phyloP scores from a whole-genome alignment of 2,888 invertebrate genomes.

The Cataglyphis rosenhaueri region DNA sequence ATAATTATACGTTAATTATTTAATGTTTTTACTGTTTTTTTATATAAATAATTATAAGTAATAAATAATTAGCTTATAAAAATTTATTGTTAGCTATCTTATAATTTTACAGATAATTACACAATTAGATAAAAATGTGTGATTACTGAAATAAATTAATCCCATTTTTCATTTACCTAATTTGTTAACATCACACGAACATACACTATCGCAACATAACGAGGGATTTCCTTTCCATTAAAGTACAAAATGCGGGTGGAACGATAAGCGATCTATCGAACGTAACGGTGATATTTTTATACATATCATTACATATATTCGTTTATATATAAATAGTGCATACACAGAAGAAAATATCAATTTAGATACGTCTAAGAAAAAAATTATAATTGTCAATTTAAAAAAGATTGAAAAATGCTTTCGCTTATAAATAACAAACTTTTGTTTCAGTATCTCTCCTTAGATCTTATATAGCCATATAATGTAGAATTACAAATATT shows the following conservation, averaged over 20 bases:
- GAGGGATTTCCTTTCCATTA: constrained; percentile 18
- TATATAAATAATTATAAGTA: background rate
- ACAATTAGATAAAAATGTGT: constrained; percentile 52
- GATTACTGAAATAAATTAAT: constrained; percentile 48
- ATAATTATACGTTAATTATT: background rate
- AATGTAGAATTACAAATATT: constrained; percentile 24
- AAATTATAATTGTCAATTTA: background rate
- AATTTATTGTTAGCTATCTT: background rate
- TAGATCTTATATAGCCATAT: background rate
- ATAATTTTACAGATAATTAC: constrained; percentile 29
- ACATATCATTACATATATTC: background rate
- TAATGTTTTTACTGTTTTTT: background rate
- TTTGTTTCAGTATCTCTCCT: constrained; percentile 16
- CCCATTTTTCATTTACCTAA: constrained; percentile 26
- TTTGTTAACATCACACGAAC: constrained; percentile 33
- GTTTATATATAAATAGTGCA: constrained; percentile 3
- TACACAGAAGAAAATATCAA: background rate
- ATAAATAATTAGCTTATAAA: constrained; percentile 13
- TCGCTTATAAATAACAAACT: background rate
- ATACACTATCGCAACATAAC: background rate
- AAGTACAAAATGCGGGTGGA: constrained; percentile 23
- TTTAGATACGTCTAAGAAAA: background rate
- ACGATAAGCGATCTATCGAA: constrained; percentile 57
- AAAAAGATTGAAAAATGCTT: background rate
- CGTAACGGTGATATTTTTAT: constrained; percentile 31